Conservation (phyloP, 1,140 invertebrate species). For the Musca vetustissima region DNA sequence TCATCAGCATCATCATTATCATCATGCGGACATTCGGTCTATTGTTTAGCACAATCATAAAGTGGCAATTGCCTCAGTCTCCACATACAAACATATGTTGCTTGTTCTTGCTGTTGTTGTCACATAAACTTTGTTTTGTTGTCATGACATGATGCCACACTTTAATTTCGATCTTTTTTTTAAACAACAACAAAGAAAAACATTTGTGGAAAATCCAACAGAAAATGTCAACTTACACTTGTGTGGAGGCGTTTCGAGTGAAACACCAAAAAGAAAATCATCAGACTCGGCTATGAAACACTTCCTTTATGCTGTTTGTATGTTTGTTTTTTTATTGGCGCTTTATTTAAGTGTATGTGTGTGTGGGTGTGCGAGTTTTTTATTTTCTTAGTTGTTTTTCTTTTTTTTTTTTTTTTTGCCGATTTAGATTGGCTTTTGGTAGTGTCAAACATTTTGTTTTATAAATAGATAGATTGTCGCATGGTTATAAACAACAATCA, state of each 20-base stretch:
- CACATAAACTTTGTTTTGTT: no score
- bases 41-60: no score
- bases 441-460: not conserved
- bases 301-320: slow-evolving; percentile 1
- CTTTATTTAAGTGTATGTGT: no score
- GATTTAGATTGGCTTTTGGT: no score
- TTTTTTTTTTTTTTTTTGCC: no score
- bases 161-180: not conserved
- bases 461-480: slow-evolving; percentile 14
- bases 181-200: not conserved
- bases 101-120: no score
- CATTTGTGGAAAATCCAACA: not conserved
- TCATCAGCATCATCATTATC: no score
- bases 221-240: not conserved
- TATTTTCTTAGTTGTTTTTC: not conserved
- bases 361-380: not conserved
- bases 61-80: no score
- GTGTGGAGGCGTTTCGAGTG: slow-evolving; percentile 12
- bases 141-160: slow-evolving; percentile 10
- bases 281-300: slow-evolving; percentile 5
- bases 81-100: no score
- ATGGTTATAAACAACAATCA: slow-evolving; percentile 17
- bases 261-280: slow-evolving; percentile 16
- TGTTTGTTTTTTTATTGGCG: not conserved
- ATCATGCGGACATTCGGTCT: no score